Evolutionary conservation across 2,797 vertebrate genomes (phyloP).

Genomic region (Paratrypauchen microcephalus): DNA sequence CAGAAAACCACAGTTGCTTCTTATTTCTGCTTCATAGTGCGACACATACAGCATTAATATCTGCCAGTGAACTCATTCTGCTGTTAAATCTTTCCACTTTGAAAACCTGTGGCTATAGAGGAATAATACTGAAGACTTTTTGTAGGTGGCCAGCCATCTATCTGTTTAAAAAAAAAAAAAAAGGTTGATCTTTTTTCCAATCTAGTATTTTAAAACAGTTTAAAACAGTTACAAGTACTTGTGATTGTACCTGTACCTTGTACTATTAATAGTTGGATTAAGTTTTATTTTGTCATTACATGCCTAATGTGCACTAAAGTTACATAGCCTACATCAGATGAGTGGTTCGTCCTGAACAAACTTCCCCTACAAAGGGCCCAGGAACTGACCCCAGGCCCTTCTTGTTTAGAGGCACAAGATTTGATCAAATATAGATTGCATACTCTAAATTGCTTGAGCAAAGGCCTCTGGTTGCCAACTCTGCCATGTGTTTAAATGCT

Average conservation of each 20-base stretch:
- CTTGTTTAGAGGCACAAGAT: neutral
- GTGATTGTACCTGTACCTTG: too few species aligned
- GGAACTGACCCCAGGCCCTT: too few species aligned
- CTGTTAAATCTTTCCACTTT: slow-evolving; percentile 32
- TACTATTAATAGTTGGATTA: too few species aligned
- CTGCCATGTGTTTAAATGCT: slow-evolving; percentile 12
- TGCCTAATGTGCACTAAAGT: too few species aligned
- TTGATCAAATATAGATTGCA: neutral
- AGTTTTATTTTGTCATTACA: too few species aligned
- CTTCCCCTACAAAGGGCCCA: too few species aligned
- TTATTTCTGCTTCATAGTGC: slow-evolving; percentile 17
- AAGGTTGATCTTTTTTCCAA: too few species aligned
- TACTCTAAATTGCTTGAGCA: neutral
- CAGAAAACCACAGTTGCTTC: slow-evolving; percentile 12
- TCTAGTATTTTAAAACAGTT: too few species aligned
- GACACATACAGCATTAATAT: neutral
- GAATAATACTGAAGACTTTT: neutral
- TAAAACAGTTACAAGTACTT: too few species aligned
- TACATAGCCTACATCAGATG: too few species aligned
- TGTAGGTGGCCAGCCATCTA: neutral
- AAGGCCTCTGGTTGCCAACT: neutral
- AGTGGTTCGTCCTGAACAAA: too few species aligned
- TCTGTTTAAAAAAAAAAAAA: neutral
- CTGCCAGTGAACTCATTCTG: neutral
- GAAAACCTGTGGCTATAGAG: neutral